Conservation (phyloP, 1,140 invertebrate species). For the fruit fly (Drosophila melanogaster) region Release_6_plus_ISO1_MT NT_033777.3:6918501-6919000, state of each 20-base stretch:
- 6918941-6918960: too few species aligned
- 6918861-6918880: background rate
- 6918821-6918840: slow-evolving; percentile 77
- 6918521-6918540: slow-evolving; percentile 76
- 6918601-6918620: slow-evolving; percentile 36
- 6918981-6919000: background rate
- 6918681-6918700: slow-evolving; percentile 67
- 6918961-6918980: too few species aligned
- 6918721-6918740: slow-evolving; percentile 74
- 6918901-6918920: too few species aligned
- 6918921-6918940: too few species aligned
- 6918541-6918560: slow-evolving; percentile 82
- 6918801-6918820: slow-evolving; percentile 51
- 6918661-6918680: slow-evolving; percentile 83
- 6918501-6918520: background rate
- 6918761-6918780: background rate
- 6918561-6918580: slow-evolving; percentile 59
- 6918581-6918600: slow-evolving; percentile 62
- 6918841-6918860: slow-evolving; percentile 4
- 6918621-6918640: slow-evolving; percentile 73
- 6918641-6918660: slow-evolving; percentile 84
- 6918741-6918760: slow-evolving; percentile 62
- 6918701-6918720: slow-evolving; percentile 45
- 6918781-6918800: background rate
- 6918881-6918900: too few species aligned